Evolutionary conservation across 2,888 invertebrate species (phyloP).

Genomic region (Mythimna loreyi): DNA sequence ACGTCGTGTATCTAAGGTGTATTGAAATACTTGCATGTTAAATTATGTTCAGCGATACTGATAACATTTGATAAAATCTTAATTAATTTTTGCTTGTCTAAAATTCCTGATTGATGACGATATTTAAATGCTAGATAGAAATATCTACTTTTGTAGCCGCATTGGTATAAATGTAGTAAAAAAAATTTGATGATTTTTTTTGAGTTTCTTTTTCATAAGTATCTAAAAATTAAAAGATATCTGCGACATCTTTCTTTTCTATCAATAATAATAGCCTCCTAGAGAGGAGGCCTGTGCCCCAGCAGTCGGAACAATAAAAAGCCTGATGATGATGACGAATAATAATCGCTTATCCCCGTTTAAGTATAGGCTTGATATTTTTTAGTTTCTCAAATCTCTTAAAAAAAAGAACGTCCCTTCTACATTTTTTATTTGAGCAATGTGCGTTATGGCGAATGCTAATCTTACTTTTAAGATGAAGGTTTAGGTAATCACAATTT

Average conservation of each 20-base stretch:
- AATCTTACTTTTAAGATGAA: not conserved
- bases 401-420: not conserved
- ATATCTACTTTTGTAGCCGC: not conserved
- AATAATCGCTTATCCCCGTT: too few relatives aligned
- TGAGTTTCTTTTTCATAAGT: not conserved
- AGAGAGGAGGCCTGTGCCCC: too few relatives aligned
- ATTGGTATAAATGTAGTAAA: too few relatives aligned
- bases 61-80: constrained; percentile 18
- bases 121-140: not conserved
- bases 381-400: too few relatives aligned
- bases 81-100: constrained; percentile 19
- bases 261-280: too few relatives aligned
- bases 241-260: too few relatives aligned
- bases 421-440: not conserved
- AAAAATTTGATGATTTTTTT: too few relatives aligned
- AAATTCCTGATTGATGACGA: not conserved
- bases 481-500: too few relatives aligned
- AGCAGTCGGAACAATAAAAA: too few relatives aligned
- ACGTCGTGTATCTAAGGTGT: too few relatives aligned
- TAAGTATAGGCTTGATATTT: too few relatives aligned
- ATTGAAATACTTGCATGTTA: not conserved
- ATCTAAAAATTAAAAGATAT: not conserved
- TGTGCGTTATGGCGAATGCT: not conserved
- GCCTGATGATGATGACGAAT: too few relatives aligned
- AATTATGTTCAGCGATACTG: not conserved